phyloP scores from a whole-genome alignment of 2,797 vertebrate species.

The Gallirallus australis region DNA sequence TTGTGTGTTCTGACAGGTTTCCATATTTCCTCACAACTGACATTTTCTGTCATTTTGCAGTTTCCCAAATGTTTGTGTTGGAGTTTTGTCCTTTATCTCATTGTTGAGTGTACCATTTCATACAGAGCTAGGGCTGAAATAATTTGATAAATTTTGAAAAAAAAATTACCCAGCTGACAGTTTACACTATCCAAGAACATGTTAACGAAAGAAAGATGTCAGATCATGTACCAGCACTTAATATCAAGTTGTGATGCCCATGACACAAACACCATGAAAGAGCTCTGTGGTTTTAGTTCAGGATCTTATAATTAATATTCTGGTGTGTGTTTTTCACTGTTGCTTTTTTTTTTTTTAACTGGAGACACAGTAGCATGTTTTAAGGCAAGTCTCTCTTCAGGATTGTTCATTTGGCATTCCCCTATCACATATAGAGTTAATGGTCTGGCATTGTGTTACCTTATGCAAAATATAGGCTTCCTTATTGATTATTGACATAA shows the following conservation, averaged over 20 bases:
- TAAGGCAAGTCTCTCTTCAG: not conserved
- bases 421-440: not conserved
- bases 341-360: not conserved
- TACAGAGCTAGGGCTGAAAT: not conserved
- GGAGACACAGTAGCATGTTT: not conserved
- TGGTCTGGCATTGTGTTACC: not conserved
- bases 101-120: not conserved
- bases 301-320: too few relatives aligned
- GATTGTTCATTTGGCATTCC: not conserved
- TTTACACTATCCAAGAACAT: not conserved
- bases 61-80: not conserved
- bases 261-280: not conserved
- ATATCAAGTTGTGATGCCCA: not conserved
- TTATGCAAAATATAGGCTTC: not conserved
- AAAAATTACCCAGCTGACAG: not conserved
- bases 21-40: not conserved
- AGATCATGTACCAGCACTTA: not conserved
- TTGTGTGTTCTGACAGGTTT: not conserved
- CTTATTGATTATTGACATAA: not conserved
- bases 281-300: not conserved
- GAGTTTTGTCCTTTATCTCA: not conserved
- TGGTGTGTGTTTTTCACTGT: not conserved
- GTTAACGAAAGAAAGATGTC: not conserved
- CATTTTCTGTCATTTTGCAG: conserved; percentile 15
- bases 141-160: not conserved